Percentiles rank a stretch among this genome's conserved stretches.
Evolutionary conservation across 2,797 vertebrate species (phyloP).

Genomic region (Florisuga fusca): DNA sequence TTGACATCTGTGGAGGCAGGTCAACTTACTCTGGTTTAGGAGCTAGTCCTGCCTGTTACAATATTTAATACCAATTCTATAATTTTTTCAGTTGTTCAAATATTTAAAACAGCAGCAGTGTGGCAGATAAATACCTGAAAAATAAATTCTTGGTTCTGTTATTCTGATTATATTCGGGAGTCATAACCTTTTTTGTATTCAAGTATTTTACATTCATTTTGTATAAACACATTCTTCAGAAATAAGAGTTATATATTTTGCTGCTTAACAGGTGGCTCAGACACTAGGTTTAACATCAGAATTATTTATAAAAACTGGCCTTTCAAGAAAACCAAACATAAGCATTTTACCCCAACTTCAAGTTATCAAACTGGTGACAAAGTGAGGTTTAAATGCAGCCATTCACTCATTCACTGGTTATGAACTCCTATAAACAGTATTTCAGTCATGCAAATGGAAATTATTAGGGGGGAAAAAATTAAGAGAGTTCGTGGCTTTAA

Average conservation of each 20-base stretch:
- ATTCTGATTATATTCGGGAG: neutral
- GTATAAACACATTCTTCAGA: neutral
- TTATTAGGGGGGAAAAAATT: neutral
- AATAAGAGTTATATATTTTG: neutral
- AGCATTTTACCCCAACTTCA: neutral
- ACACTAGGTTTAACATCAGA: neutral
- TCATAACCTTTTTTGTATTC: neutral
- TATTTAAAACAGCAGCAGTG: neutral
- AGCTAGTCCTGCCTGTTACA: neutral
- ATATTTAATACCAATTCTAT: neutral
- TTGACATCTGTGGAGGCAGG: neutral
- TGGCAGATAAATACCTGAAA: neutral
- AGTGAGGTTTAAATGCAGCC: neutral
- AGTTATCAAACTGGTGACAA: neutral
- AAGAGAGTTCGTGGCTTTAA: neutral
- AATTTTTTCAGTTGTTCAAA: neutral
- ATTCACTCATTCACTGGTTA: neutral
- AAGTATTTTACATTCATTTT: neutral
- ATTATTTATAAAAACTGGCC: conserved; percentile 30
- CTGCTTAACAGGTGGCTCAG: neutral
- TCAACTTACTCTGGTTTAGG: neutral
- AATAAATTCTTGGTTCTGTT: neutral
- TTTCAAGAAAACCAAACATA: neutral
- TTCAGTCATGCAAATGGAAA: conserved; percentile 22
- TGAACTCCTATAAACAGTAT: neutral